Percentiles rank a stretch among this genome's conserved stretches.
Conservation (phyloP, 2,797 vertebrate species). For the Sebastes elongatus region DNA sequence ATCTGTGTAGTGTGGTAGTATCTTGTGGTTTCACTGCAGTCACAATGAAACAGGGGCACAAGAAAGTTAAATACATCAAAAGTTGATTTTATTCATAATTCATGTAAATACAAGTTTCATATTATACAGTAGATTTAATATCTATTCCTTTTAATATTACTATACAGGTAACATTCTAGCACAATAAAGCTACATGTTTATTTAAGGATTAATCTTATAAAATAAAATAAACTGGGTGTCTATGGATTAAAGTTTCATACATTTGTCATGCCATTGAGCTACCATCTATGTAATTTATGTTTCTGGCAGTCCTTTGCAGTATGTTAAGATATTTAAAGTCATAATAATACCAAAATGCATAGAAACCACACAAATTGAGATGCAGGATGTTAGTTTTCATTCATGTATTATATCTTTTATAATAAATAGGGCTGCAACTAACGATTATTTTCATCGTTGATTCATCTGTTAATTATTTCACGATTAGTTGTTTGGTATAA, state of each 20-base stretch:
- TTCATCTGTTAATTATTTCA: too few relatives aligned
- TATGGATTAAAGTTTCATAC: constrained; percentile 1
- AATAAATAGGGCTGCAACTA: background rate
- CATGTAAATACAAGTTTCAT: constrained; percentile 17
- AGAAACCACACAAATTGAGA: background rate
- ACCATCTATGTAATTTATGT: too few relatives aligned
- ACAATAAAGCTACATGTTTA: background rate
- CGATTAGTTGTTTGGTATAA: too few relatives aligned
- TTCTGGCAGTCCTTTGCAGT: background rate
- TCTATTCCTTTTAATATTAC: background rate
- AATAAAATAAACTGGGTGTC: background rate
- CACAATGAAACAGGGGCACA: constrained; percentile 15
- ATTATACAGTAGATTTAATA: background rate
- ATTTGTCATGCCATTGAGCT: too few relatives aligned
- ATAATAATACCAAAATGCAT: background rate
- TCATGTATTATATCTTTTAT: background rate
- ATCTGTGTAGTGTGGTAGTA: background rate
- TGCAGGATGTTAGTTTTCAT: background rate
- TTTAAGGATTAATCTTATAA: background rate
- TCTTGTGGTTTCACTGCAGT: background rate
- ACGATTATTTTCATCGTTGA: too few relatives aligned
- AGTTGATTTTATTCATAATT: constrained; percentile 36
- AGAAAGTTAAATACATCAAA: background rate
- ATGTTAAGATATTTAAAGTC: background rate
- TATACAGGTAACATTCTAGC: background rate